Evolutionary conservation across 2,888 invertebrate genomes (phyloP).

Genomic region (Silvanus unidentatus): DNA sequence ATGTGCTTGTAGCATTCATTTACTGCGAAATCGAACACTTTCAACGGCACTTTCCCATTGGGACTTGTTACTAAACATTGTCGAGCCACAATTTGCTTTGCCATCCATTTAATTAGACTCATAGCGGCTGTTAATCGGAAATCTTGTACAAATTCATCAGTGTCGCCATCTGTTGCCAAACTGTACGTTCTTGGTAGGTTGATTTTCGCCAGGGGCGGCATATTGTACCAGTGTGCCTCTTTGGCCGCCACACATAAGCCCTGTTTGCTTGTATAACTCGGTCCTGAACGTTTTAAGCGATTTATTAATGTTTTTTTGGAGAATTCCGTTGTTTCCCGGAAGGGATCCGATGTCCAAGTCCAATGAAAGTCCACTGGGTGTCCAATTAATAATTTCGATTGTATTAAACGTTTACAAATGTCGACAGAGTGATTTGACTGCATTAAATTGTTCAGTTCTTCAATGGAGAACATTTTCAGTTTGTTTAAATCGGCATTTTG

Average conservation of each 20-base stretch:
- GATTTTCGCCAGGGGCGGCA: conserved; percentile 56
- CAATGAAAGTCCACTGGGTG: conserved; percentile 67
- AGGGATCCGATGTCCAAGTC: conserved; percentile 49
- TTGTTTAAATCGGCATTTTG: conserved; percentile 33
- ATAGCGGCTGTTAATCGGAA: conserved; percentile 75
- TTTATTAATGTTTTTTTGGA: conserved; percentile 40
- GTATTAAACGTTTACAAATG: conserved; percentile 40
- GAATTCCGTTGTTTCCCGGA: conserved; percentile 20
- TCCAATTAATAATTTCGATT: conserved; percentile 55
- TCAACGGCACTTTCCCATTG: conserved; percentile 52
- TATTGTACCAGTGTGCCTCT: conserved; percentile 60
- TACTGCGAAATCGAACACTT: conserved; percentile 63
- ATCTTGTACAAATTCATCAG: conserved; percentile 60
- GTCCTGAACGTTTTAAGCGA: conserved; percentile 35
- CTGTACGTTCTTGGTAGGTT: conserved; percentile 69
- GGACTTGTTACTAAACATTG: conserved; percentile 46
- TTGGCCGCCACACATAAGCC: conserved; percentile 52
- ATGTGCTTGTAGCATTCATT: conserved; percentile 64
- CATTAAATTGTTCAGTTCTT: conserved; percentile 32
- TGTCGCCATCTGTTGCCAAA: conserved; percentile 53
- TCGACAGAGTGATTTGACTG: conserved; percentile 33
- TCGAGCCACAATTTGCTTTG: conserved; percentile 28
- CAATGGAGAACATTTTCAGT: conserved; percentile 28
- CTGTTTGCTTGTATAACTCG: conserved; percentile 50
- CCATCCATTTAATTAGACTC: conserved; percentile 63